A percentile compares a stretch with the other conserved stretches of the same genome.
Conservation (phyloP, 2,797 vertebrate species). For the Selene dorsalis region DNA sequence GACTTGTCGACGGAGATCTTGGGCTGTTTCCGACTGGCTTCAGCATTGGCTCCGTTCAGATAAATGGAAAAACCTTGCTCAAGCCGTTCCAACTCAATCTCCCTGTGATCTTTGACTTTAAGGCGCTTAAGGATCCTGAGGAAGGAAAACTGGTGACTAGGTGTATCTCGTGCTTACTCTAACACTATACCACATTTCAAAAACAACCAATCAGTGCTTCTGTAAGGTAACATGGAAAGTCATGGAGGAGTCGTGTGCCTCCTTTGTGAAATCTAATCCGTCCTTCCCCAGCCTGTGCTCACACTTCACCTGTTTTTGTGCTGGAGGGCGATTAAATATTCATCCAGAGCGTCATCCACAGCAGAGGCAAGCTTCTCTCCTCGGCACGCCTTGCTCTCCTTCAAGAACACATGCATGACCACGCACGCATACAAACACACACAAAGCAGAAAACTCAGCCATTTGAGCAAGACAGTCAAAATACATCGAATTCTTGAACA, state of each 20-base stretch:
- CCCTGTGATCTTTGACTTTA: constrained; percentile 85
- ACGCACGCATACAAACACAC: constrained; percentile 38
- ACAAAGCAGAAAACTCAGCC: constrained; percentile 33
- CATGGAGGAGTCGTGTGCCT: constrained; percentile 30
- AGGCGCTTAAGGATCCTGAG: constrained; percentile 87
- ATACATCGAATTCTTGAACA: constrained; percentile 19
- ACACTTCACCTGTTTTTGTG: constrained; percentile 95
- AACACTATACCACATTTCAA: neutral
- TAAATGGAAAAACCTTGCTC: constrained; percentile 96
- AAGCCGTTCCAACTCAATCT: constrained; percentile 88
- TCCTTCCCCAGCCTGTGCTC: constrained; percentile 54
- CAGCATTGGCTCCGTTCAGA: constrained; percentile 94
- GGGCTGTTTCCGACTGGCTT: constrained; percentile 70
- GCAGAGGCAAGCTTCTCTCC: constrained; percentile 83
- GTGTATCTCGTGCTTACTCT: neutral
- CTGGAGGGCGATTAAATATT: constrained; percentile 96
- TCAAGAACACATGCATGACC: constrained; percentile 55
- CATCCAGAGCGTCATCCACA: constrained; percentile 91
- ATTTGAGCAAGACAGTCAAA: constrained; percentile 32
- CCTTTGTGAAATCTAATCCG: constrained; percentile 64
- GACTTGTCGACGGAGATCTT: constrained; percentile 67
- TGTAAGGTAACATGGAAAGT: constrained; percentile 39
- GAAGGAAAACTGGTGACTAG: constrained; percentile 30
- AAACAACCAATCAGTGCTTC: constrained; percentile 57
- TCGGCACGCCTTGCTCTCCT: constrained; percentile 77